Percentiles rank a stretch among this genome's conserved stretches.
These are phyloP conservation scores for Tyto alba DNA, from an alignment of 2,113 vertebrate genomes.

Conservation along the genomic window DNA sequence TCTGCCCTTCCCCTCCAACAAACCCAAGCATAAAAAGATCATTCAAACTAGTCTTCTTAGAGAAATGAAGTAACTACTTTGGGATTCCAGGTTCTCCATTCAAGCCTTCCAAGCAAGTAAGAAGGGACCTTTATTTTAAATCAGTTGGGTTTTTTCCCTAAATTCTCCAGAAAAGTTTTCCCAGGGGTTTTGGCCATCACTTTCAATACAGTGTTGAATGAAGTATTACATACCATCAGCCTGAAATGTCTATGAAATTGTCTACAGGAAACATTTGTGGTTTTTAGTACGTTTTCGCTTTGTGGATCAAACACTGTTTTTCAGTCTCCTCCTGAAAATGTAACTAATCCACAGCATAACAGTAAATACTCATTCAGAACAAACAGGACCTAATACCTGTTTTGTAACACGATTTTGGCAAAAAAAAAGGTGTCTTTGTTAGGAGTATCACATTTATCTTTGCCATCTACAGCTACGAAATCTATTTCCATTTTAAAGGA, in stretches of 20 bases:
- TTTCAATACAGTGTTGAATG: background rate
- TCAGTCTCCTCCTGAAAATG: background rate
- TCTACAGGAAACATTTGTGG: background rate
- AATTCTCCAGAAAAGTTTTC: background rate
- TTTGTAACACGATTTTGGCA: background rate
- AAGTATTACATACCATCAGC: background rate
- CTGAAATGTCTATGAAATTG: background rate
- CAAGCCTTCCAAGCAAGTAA: background rate
- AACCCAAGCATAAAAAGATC: background rate
- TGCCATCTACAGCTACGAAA: background rate
- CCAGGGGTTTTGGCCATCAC: background rate
- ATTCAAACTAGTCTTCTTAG: background rate
- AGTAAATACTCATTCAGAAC: background rate
- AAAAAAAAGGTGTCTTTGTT: background rate
- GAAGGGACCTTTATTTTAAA: background rate
- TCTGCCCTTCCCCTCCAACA: background rate
- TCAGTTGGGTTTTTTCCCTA: rapidly evolving
- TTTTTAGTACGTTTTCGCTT: background rate
- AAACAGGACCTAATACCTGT: background rate
- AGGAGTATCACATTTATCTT: background rate
- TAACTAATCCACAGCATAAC: background rate
- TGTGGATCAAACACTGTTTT: background rate
- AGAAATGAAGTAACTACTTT: background rate
- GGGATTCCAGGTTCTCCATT: background rate
- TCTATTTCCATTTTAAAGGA: background rate